phyloP scores from a whole-genome alignment of 2,113 vertebrate genomes.

The Tichodroma muraria region DNA sequence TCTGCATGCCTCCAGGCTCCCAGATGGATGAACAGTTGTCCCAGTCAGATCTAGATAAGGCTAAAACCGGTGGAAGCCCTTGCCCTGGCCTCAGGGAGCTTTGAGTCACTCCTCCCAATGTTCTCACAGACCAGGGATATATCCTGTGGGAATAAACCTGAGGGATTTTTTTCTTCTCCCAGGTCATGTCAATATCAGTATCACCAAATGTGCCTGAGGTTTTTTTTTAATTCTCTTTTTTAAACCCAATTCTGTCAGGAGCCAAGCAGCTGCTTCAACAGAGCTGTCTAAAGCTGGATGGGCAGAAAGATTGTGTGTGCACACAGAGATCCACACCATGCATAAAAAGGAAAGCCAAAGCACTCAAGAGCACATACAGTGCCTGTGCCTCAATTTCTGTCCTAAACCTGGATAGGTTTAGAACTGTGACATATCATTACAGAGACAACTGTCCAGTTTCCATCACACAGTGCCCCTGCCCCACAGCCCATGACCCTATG shows the following conservation, averaged over 20 bases:
- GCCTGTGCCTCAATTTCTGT: neutral
- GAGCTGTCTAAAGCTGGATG: neutral
- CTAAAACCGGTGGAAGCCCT: neutral
- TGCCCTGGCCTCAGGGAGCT: neutral
- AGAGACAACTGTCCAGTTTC: neutral
- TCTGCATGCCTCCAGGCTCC: neutral
- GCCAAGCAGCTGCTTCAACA: accelerated
- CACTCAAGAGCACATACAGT: neutral
- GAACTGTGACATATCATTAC: neutral
- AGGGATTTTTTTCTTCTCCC: neutral
- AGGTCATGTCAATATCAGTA: neutral
- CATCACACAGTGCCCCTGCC: neutral
- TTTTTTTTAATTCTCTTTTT: neutral
- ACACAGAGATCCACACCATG: neutral
- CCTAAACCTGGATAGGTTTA: neutral
- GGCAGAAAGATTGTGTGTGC: neutral
- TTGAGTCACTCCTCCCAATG: neutral
- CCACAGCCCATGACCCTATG: neutral
- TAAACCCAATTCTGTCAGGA: neutral
- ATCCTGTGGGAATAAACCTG: neutral
- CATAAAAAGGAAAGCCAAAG: neutral
- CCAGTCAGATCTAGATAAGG: neutral
- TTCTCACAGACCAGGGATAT: neutral
- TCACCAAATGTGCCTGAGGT: neutral
- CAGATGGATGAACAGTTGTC: neutral